A percentile compares a stretch with the other conserved stretches of the same genome.
These are phyloP conservation scores for Cephus rjabovi DNA, from an alignment of 2,888 invertebrate genomes.

Conservation along the genomic window DNA sequence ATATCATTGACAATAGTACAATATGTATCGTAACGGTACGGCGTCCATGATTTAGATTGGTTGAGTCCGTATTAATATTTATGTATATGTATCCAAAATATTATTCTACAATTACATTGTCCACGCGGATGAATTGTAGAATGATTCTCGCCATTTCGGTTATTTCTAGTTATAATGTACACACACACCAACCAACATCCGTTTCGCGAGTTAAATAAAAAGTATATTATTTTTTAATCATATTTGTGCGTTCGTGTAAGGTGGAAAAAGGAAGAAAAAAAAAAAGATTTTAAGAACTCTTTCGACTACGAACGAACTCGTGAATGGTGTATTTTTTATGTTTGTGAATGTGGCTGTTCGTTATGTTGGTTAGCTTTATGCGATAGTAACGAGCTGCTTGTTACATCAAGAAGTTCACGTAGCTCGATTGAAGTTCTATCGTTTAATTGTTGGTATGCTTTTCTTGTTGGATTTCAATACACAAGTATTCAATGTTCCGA, in stretches of 20 bases:
- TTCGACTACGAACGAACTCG: not conserved
- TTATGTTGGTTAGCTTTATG: not conserved
- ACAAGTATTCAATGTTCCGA: not conserved
- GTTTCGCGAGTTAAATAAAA: not conserved
- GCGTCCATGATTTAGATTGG: not conserved
- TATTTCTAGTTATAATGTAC: not conserved
- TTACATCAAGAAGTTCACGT: not conserved
- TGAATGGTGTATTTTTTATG: not conserved
- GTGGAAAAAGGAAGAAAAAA: not conserved
- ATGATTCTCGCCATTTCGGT: not conserved
- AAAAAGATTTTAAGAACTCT: not conserved
- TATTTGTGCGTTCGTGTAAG: not conserved
- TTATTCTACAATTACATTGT: not conserved
- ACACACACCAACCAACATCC: not conserved
- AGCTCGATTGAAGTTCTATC: not conserved
- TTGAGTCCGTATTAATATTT: not conserved
- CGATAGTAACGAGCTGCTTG: not conserved
- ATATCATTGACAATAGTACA: conserved; percentile 48
- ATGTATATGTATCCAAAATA: not conserved
- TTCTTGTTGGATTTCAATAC: not conserved
- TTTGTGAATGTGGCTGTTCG: not conserved
- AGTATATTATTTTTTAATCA: not conserved
- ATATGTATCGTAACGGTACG: conserved; percentile 45
- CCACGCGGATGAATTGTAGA: not conserved
- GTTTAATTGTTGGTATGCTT: not conserved